phyloP scores from a whole-genome alignment of 2,113 vertebrate species.

The Ahaetulla prasina region DNA sequence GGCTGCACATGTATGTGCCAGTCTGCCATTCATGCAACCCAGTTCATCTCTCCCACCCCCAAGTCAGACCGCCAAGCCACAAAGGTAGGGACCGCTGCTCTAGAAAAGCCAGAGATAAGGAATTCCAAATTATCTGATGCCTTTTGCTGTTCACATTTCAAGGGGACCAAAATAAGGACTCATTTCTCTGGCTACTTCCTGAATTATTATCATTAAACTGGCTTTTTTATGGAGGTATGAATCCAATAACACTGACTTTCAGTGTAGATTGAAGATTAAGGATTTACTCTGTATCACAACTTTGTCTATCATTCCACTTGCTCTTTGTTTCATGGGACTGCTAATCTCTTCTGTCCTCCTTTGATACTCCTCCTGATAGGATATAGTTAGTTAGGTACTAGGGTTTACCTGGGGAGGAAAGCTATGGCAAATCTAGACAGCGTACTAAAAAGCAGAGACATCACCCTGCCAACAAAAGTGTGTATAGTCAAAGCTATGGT shows the following conservation, averaged over 20 bases:
- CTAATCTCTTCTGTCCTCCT: not conserved
- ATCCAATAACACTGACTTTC: not conserved
- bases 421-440: no score
- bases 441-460: no score
- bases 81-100: not conserved
- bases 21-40: no score
- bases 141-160: not conserved
- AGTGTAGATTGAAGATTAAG: not conserved
- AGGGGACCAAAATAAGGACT: not conserved
- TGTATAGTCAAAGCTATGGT: no score
- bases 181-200: not conserved
- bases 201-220: not conserved
- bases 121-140: not conserved
- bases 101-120: not conserved
- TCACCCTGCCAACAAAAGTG: no score
- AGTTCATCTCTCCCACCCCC: no score
- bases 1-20: no score
- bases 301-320: not conserved
- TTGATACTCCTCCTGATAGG: not conserved
- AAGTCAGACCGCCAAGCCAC: no score
- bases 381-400: not conserved
- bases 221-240: not conserved
- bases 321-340: not conserved
- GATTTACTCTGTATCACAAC: not conserved
- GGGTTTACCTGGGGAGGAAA: not conserved